Evolutionary conservation across 37 sponge, comb jelly and placozoan genomes (phyloP).

Genomic region (Corticium candelabrum): DNA sequence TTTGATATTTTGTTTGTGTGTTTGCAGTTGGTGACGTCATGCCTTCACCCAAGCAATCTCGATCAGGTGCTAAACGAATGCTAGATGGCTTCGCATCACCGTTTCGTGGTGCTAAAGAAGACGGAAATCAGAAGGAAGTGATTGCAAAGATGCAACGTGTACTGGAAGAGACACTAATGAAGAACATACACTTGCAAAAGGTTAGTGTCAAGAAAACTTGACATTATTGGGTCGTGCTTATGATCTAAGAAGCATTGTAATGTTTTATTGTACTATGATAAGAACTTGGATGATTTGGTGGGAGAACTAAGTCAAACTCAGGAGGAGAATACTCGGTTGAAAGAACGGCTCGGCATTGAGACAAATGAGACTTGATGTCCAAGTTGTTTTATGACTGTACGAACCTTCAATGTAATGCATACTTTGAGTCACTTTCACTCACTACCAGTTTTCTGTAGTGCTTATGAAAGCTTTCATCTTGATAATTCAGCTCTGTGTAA

Average conservation of each 20-base stretch:
- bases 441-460: too few species aligned
- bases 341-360: too few species aligned
- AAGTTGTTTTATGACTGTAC: too few species aligned
- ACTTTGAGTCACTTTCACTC: too few species aligned
- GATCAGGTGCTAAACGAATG: background rate
- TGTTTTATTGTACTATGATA: background rate
- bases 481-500: too few species aligned
- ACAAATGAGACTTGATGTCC: too few species aligned
- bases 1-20: too few species aligned
- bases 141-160: conserved; percentile 33
- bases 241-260: background rate
- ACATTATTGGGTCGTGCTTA: background rate
- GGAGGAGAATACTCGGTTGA: background rate
- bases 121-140: background rate
- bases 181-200: conserved; percentile 64
- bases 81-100: background rate
- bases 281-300: background rate
- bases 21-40: background rate
- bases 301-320: background rate
- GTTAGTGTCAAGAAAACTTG: conserved; percentile 9
- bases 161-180: conserved; percentile 69
- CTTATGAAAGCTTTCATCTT: too few species aligned
- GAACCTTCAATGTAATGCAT: too few species aligned
- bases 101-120: background rate
- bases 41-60: background rate